Evolutionary conservation across 2,797 vertebrate species (phyloP).

Genomic region (Gallinago stenura): DNA sequence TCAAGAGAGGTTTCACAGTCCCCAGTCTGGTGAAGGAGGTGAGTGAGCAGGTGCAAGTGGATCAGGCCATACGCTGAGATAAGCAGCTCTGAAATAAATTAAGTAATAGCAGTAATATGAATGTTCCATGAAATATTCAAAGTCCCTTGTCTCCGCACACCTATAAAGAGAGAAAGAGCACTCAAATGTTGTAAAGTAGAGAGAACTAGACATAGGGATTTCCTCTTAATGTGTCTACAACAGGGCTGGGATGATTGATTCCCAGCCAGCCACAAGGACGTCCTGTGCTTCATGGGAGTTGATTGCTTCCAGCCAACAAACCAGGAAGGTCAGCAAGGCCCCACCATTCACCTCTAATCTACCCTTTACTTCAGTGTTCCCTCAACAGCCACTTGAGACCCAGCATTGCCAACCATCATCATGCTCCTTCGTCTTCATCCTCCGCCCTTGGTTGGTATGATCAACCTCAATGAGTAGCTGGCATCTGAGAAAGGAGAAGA

Average conservation of each 20-base stretch:
- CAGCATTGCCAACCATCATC: background rate
- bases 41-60: too few relatives aligned
- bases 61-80: background rate
- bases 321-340: accelerated
- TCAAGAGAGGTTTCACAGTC: background rate
- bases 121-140: background rate
- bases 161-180: background rate
- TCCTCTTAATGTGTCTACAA: background rate
- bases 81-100: background rate
- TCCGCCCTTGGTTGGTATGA: background rate
- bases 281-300: background rate
- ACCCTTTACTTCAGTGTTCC: background rate
- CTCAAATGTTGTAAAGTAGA: background rate
- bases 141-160: background rate
- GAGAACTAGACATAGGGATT: background rate
- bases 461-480: background rate
- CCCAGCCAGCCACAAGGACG: background rate
- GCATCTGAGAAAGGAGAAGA: background rate
- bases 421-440: background rate
- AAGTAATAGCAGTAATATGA: background rate
- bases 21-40: background rate
- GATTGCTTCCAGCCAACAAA: background rate
- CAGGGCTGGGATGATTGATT: background rate
- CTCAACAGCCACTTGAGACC: background rate
- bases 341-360: background rate